These are phyloP conservation scores for Protomyctophum bolini DNA, from an alignment of 2,113 vertebrate genomes.

Conservation along the genomic window DNA sequence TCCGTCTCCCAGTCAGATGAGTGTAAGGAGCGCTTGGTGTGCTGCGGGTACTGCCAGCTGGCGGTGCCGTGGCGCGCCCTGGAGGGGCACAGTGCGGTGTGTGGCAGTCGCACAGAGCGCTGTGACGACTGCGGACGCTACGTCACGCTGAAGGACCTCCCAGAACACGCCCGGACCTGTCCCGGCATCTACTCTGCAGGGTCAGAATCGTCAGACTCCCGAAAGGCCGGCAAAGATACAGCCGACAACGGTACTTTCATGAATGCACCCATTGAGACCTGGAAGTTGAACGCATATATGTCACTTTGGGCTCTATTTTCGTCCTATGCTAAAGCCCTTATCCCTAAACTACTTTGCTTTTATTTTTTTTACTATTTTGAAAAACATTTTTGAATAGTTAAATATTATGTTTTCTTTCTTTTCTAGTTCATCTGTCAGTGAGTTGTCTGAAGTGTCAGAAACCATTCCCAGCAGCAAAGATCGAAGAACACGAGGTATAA, in stretches of 20 bases:
- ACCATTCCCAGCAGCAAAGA: conserved; percentile 35
- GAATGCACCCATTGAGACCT: too few species aligned
- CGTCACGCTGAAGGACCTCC: conserved; percentile 62
- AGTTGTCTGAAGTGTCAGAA: conserved; percentile 12
- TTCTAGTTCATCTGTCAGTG: conserved; percentile 5
- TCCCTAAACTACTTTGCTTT: too few species aligned
- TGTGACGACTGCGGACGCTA: conserved; percentile 77
- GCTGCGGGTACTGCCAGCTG: conserved; percentile 80
- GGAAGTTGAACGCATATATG: neutral
- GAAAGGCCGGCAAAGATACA: neutral
- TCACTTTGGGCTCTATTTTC: neutral
- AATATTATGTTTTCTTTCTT: neutral
- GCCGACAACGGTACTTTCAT: neutral
- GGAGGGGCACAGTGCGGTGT: conserved; percentile 67
- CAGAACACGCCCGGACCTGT: conserved; percentile 67
- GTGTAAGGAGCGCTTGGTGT: conserved; percentile 58
- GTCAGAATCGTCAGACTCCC: too few species aligned
- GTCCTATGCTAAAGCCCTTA: too few species aligned
- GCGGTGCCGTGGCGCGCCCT: conserved; percentile 66
- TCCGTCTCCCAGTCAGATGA: conserved; percentile 65
- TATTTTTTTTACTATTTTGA: too few species aligned
- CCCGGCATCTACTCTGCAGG: neutral
- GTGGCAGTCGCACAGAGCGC: conserved; percentile 72
- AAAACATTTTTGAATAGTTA: too few species aligned
- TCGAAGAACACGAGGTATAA: conserved; percentile 54